A percentile compares a stretch with the other conserved stretches of the same genome.
These are phyloP conservation scores for Lagocephalus sceleratus DNA, from an alignment of 2,797 vertebrate genomes.

Conservation along the genomic window DNA sequence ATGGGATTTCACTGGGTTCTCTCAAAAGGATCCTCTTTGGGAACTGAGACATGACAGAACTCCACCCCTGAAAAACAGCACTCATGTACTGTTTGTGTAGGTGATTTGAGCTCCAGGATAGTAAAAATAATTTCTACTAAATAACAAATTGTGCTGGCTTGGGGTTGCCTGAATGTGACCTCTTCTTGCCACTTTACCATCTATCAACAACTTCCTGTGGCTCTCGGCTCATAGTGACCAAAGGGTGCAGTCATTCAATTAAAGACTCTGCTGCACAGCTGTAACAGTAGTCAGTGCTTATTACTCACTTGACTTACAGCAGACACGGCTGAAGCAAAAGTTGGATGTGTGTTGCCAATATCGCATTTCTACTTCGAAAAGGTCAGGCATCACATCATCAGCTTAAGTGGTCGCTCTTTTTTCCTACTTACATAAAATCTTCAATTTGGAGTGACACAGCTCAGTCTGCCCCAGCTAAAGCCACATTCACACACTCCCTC, in stretches of 20 bases:
- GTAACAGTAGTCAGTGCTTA: slow-evolving; percentile 18
- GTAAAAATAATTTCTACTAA: slow-evolving; percentile 8
- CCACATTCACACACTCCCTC: neutral
- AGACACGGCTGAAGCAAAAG: slow-evolving; percentile 7
- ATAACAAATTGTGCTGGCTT: slow-evolving; percentile 26
- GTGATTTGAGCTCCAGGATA: slow-evolving; percentile 19
- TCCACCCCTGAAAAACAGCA: slow-evolving; percentile 2
- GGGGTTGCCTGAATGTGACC: slow-evolving; percentile 28
- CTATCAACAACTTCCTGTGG: slow-evolving; percentile 19
- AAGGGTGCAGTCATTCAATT: slow-evolving; percentile 29
- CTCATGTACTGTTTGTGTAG: neutral
- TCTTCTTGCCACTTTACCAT: slow-evolving; percentile 33
- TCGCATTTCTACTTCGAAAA: slow-evolving; percentile 40
- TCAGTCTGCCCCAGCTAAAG: slow-evolving; percentile 13
- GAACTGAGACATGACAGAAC: too few relatives aligned
- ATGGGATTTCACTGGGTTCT: too few relatives aligned
- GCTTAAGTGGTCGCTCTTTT: slow-evolving; percentile 21
- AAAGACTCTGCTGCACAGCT: neutral
- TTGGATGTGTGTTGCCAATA: slow-evolving; percentile 21
- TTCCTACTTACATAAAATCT: slow-evolving; percentile 21
- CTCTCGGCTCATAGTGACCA: slow-evolving; percentile 14
- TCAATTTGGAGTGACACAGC: slow-evolving; percentile 10
- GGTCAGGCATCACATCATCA: slow-evolving; percentile 32
- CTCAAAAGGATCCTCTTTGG: too few relatives aligned
- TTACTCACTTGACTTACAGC: slow-evolving; percentile 14